A percentile compares a stretch with the other conserved stretches of the same genome.
phyloP scores from a whole-genome alignment of 2,113 vertebrate species.

The Mesocricetus auratus region DNA sequence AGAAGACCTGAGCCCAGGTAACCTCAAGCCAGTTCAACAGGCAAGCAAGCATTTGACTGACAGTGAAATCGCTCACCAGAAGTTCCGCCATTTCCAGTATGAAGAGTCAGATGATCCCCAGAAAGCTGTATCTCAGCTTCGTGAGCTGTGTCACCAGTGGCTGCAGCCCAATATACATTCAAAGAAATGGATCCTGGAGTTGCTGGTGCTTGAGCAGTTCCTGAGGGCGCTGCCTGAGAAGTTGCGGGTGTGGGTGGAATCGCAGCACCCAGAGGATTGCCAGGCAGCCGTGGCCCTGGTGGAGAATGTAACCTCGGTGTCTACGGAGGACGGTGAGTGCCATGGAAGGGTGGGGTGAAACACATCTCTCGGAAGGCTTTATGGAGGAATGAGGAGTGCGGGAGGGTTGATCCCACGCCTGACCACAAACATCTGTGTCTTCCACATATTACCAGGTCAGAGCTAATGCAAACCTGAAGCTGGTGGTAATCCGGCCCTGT shows the following conservation, averaged over 20 bases:
- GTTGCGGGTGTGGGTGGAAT: constrained; percentile 65
- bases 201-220: constrained; percentile 79
- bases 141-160: constrained; percentile 72
- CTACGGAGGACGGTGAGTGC: constrained; percentile 64
- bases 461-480: not conserved
- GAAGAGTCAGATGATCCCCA: not conserved
- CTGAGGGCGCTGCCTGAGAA: constrained; percentile 43
- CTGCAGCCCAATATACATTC: constrained; percentile 54
- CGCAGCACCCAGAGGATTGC: constrained; percentile 63
- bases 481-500: not conserved
- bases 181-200: constrained; percentile 77
- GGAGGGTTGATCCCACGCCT: not conserved
- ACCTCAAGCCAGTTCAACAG: not conserved
- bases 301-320: constrained; percentile 44
- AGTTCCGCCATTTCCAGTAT: constrained; percentile 71
- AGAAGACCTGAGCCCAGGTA: not conserved
- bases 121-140: constrained; percentile 53
- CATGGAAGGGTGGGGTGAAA: fast-evolving
- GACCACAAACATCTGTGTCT: not conserved
- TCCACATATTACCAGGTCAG: not conserved
- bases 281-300: constrained; percentile 61
- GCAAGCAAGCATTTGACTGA: not conserved
- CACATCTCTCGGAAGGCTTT: not conserved
- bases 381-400: not conserved
- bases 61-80: constrained; percentile 21